These are phyloP conservation scores for Lerista edwardsae DNA, from an alignment of 2,797 vertebrate species.

Conservation along the genomic window DNA sequence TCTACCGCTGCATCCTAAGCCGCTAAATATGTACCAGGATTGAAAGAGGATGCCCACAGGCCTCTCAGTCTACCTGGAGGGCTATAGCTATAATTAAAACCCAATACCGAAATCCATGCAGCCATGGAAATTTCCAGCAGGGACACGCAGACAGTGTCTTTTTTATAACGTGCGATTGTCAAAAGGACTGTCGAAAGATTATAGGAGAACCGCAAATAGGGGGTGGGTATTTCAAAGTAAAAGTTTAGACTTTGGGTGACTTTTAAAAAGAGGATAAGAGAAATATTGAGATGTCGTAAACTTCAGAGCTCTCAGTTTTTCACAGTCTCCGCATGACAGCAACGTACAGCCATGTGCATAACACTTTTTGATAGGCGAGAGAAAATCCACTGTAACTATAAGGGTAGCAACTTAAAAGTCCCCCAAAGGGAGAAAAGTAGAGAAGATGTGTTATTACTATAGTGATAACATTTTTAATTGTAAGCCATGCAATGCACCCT, in stretches of 20 bases:
- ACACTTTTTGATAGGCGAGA: background rate
- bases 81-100: conserved; percentile 71
- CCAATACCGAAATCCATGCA: conserved; percentile 50
- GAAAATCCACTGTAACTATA: background rate
- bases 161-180: conserved; percentile 66
- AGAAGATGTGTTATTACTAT: too few species aligned
- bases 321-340: background rate
- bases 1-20: conserved; percentile 49
- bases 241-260: conserved; percentile 34
- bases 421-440: background rate
- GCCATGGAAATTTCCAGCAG: conserved; percentile 54
- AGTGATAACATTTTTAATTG: too few species aligned
- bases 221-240: conserved; percentile 18
- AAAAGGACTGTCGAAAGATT: conserved; percentile 56
- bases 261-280: conserved; percentile 23
- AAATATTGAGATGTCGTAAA: conserved; percentile 8
- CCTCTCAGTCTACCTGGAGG: conserved; percentile 62
- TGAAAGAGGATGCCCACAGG: conserved; percentile 39
- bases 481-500: background rate
- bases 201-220: conserved; percentile 21
- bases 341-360: background rate
- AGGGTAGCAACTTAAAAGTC: background rate
- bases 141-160: conserved; percentile 57
- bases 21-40: conserved; percentile 51
- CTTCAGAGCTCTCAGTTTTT: conserved; percentile 7